These are phyloP conservation scores for Perithous albicinctus DNA, from an alignment of 2,888 invertebrate species.

Conservation along the genomic window DNA sequence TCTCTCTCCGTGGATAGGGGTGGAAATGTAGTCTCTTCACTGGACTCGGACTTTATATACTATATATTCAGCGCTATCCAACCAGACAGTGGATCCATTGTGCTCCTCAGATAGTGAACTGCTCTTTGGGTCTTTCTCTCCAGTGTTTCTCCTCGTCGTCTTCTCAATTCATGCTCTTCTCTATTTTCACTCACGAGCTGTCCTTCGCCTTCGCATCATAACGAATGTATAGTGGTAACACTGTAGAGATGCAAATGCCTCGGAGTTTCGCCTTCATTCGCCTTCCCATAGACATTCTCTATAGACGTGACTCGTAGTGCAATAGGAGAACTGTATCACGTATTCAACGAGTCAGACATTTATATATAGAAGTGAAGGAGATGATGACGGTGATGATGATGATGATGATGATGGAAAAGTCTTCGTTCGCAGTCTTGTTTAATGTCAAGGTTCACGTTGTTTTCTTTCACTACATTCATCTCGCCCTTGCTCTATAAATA, in stretches of 20 bases:
- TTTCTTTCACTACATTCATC: constrained; percentile 42
- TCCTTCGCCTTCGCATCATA: constrained; percentile 16
- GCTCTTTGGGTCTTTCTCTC: constrained; percentile 24
- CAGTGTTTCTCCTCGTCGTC: constrained; percentile 27
- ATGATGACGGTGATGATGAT: constrained; percentile 10
- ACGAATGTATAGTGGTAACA: background rate
- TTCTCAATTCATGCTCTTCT: constrained; percentile 47
- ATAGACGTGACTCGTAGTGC: constrained; percentile 4
- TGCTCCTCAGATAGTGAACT: constrained; percentile 45
- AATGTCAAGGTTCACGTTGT: constrained; percentile 55
- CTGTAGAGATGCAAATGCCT: constrained; percentile 21
- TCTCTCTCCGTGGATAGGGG: constrained; percentile 8
- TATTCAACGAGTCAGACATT: constrained; percentile 30
- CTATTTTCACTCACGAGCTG: constrained; percentile 8
- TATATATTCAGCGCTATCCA: constrained; percentile 1
- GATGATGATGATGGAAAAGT: constrained; percentile 31
- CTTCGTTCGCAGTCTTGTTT: constrained; percentile 37
- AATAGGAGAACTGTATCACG: constrained; percentile 15
- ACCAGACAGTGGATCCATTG: constrained; percentile 56
- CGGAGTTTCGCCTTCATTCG: background rate
- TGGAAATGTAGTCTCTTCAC: constrained; percentile 10
- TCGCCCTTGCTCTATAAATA: constrained; percentile 40
- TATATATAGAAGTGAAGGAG: background rate
- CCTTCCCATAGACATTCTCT: constrained; percentile 25
- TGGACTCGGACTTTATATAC: constrained; percentile 38